phyloP scores from a whole-genome alignment of 2,113 vertebrate genomes.

The Elaphurus davidianus region DNA sequence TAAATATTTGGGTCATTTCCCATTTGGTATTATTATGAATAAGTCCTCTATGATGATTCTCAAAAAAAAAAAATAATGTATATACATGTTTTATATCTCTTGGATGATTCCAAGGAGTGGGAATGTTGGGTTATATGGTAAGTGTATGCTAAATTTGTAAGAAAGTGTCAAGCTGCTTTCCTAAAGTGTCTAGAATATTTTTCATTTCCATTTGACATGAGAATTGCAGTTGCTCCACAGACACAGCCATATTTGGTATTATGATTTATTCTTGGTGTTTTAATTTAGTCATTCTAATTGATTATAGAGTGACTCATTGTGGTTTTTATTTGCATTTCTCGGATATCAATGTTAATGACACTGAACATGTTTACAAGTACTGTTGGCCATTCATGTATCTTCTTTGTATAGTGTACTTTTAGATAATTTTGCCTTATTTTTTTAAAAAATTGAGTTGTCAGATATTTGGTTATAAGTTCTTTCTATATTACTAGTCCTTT shows the following conservation, averaged over 20 bases:
- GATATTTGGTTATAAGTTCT: background rate
- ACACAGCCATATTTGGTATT: background rate
- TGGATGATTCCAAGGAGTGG: background rate
- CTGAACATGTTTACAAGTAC: background rate
- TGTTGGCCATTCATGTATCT: background rate
- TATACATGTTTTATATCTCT: background rate
- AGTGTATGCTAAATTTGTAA: background rate
- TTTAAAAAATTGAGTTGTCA: background rate
- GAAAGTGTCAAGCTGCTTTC: background rate
- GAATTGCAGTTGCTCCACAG: background rate
- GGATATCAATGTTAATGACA: background rate
- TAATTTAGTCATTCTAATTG: background rate
- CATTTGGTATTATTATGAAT: background rate
- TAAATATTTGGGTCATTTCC: background rate
- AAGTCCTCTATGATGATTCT: background rate
- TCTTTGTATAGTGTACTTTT: background rate
- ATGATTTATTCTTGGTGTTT: background rate
- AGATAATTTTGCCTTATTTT: background rate
- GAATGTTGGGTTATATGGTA: background rate
- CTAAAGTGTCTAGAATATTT: background rate
- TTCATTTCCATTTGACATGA: background rate
- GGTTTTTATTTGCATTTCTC: background rate
- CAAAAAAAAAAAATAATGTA: background rate
- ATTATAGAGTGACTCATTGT: background rate
- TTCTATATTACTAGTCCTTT: background rate